Evolutionary conservation across 2,797 vertebrate species (phyloP).

Genomic region (Oryzias dopingdopingensis): DNA sequence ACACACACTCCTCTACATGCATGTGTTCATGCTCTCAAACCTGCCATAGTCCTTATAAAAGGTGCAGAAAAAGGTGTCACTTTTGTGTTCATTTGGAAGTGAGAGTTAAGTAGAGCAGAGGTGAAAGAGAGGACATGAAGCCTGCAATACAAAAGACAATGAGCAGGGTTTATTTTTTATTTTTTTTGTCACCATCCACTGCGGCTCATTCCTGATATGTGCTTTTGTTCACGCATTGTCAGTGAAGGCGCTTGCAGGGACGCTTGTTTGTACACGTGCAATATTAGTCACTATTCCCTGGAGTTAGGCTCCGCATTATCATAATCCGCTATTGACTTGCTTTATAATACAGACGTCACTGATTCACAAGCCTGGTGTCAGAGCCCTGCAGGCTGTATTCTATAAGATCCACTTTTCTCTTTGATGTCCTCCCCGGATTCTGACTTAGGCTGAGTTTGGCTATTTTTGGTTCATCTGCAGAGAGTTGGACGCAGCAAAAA

Average conservation of each 20-base stretch:
- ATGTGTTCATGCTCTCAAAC: conserved; percentile 36
- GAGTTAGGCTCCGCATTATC: conserved; percentile 71
- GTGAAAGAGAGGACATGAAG: conserved; percentile 30
- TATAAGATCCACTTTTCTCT: conserved; percentile 57
- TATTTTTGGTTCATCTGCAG: conserved; percentile 35
- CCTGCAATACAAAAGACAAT: not conserved
- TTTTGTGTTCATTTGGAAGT: not conserved
- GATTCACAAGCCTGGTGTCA: conserved; percentile 63
- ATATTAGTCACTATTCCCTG: conserved; percentile 64
- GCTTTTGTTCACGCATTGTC: conserved; percentile 24
- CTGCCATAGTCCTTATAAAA: conserved; percentile 40
- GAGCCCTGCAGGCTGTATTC: conserved; percentile 57
- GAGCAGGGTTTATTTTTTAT: not conserved
- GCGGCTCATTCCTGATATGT: not conserved
- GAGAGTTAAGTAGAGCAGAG: conserved; percentile 33
- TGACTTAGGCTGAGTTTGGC: conserved; percentile 49
- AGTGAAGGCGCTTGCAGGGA: conserved; percentile 21
- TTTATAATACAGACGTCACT: conserved; percentile 65
- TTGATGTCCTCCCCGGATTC: conserved; percentile 51
- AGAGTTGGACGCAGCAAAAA: conserved; percentile 15
- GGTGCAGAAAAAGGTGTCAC: not conserved
- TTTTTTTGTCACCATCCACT: not conserved
- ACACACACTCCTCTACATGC: conserved; percentile 17
- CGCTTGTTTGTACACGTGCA: conserved; percentile 45
- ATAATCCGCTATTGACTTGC: conserved; percentile 76